Evolutionary conservation across 2,888 invertebrate genomes (phyloP), one percentile per base, ranked within the genome.

Genomic region (Cheiracanthium punctorium): DNA sequence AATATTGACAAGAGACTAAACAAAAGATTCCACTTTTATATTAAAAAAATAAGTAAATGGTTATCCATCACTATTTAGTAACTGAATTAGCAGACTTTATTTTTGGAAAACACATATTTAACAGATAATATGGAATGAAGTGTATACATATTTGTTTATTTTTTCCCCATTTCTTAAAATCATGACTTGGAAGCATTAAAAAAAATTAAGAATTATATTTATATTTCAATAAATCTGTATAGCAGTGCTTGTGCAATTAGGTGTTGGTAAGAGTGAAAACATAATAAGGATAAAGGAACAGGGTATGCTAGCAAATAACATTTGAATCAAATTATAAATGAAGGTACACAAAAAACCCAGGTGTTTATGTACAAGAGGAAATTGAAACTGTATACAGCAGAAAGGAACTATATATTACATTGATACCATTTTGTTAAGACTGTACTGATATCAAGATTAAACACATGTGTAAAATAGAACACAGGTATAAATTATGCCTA

Each of bases 361-460:
- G 79, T 79, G 32, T 41, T 65, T 79, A 79, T 85, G 48, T 74
- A 85, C 84, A 85, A 32, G 48, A 74, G 79, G 70, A 20, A 73
- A 79, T 79, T 80, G 33, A 79, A 69, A 33, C 65, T 76, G 65
- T 82, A 52, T 10, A 76, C 82, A 82, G 84, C 84, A 74, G 69
- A 82, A 85, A 85, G 84, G 84, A 85, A 85, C 84, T 85, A 85
- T 85, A n/a, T n/a, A 79, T 79, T 85, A 85, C 79, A 85, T 81
- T 74, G 30, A 52, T 73, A 67, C 43, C 43, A 30, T 80, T 74
- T 75, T 37, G 10, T 70, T n/a, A 32, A 79, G 84, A 85, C 74
- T 43, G 29, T 79, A 85, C 79, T 85, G 69, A 80, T 85, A 70
- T 80, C 69, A 79, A 84, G 84, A 79, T 77, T 84, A 84, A 71